These are phyloP conservation scores for Acrocyrtus sp. DNA, from an alignment of 2,888 invertebrate genomes.

Conservation along the genomic window DNA sequence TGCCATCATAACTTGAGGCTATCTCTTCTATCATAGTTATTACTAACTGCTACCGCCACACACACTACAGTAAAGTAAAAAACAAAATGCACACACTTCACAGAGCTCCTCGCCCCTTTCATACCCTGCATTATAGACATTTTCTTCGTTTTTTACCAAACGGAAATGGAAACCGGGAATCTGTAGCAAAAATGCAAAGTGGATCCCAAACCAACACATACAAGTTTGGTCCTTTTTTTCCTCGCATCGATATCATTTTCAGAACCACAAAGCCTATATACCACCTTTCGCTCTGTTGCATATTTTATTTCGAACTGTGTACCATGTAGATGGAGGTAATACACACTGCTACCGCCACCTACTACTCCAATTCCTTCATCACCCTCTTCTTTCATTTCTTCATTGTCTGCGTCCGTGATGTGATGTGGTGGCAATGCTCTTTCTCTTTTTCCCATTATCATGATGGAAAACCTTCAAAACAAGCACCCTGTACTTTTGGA, in stretches of 20 bases:
- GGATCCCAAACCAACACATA: too few species aligned
- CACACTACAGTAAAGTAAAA: too few species aligned
- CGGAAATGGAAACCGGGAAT: slow-evolving; percentile 50
- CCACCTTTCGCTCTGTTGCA: slow-evolving; percentile 18
- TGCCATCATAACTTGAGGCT: slow-evolving; percentile 58
- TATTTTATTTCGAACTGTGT: too few species aligned
- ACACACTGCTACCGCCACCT: too few species aligned
- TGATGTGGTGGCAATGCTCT: slow-evolving; percentile 27
- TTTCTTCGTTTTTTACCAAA: slow-evolving; percentile 25
- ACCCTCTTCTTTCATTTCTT: slow-evolving; percentile 12
- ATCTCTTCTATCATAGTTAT: slow-evolving; percentile 51
- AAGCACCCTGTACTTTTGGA: too few species aligned
- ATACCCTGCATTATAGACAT: too few species aligned
- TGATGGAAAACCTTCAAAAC: slow-evolving; percentile 11
- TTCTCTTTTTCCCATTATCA: slow-evolving; percentile 13
- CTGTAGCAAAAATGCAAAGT: slow-evolving; percentile 34
- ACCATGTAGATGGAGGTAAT: too few species aligned
- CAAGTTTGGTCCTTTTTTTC: too few species aligned
- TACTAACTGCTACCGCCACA: slow-evolving; percentile 18
- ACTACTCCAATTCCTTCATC: slow-evolving; percentile 14
- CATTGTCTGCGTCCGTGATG: too few species aligned
- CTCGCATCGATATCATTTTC: too few species aligned
- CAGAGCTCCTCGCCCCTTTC: slow-evolving; percentile 1
- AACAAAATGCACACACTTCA: too few species aligned
- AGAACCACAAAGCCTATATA: background rate